Percentiles rank a stretch among this genome's conserved stretches.
phyloP scores from a whole-genome alignment of 2,113 vertebrate genomes.

The Antechinus stuartii region DNA sequence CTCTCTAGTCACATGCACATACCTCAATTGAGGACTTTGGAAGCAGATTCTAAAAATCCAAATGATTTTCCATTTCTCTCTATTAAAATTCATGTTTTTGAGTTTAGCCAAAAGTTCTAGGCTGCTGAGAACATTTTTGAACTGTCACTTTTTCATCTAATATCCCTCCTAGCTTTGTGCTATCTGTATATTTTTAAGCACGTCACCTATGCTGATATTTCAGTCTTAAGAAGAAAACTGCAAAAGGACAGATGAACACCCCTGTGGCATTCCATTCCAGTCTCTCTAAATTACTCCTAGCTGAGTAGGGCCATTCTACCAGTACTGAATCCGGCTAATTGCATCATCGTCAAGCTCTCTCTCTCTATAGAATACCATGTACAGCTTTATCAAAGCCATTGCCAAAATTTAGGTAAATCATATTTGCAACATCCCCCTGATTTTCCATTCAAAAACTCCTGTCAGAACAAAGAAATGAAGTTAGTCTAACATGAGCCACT shows the following conservation, averaged over 20 bases:
- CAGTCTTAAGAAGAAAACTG: background rate
- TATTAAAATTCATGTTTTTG: background rate
- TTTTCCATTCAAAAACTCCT: background rate
- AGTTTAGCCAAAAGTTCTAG: background rate
- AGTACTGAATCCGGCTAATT: background rate
- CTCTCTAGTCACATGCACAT: background rate
- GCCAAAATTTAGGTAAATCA: background rate
- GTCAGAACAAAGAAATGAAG: background rate
- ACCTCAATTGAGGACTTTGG: background rate
- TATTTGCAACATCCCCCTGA: background rate
- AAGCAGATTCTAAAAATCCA: background rate
- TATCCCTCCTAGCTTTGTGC: background rate
- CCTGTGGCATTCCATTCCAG: background rate
- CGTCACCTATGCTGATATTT: background rate
- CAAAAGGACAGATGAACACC: background rate
- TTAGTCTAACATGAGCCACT: background rate
- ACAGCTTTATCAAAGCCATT: background rate
- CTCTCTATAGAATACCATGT: background rate
- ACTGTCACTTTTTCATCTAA: background rate
- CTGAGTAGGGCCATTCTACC: background rate
- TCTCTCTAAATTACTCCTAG: background rate
- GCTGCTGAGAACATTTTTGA: background rate
- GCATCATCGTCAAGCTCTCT: background rate
- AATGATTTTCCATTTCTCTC: background rate
- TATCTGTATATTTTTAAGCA: background rate